phyloP scores from a whole-genome alignment of 2,797 vertebrate genomes.

The Adelosebastes latens region DNA sequence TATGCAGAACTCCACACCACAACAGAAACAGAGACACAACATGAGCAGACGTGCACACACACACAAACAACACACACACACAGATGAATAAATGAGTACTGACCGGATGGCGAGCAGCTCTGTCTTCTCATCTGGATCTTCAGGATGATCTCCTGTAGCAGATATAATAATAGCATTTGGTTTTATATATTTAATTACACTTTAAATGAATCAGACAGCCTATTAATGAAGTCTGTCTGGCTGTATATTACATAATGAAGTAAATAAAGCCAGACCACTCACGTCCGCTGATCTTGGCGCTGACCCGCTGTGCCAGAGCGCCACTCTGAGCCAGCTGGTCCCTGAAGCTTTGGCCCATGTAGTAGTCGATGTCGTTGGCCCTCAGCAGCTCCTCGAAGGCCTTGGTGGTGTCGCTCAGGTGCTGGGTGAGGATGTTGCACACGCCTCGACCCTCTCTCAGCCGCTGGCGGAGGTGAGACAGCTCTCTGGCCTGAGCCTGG shows the following conservation, averaged over 20 bases:
- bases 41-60: not conserved
- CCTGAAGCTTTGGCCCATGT: constrained; percentile 92
- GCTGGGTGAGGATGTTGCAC: constrained; percentile 87
- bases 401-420: constrained; percentile 86
- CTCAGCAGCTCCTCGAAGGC: constrained; percentile 93
- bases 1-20: not conserved
- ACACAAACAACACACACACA: not conserved
- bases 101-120: constrained; percentile 91
- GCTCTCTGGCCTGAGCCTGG: constrained; percentile 93
- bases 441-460: constrained; percentile 86
- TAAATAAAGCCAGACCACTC: constrained; percentile 59
- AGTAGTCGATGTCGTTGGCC: constrained; percentile 92
- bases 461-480: constrained; percentile 90
- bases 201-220: not conserved
- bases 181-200: not conserved
- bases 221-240: not conserved
- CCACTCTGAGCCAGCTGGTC: constrained; percentile 89
- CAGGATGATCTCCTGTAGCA: constrained; percentile 84
- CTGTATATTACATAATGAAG: too few species aligned
- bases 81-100: constrained; percentile 33
- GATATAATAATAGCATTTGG: not conserved
- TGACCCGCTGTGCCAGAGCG: constrained; percentile 83
- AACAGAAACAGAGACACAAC: not conserved
- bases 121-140: constrained; percentile 85
- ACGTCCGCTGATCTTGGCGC: constrained; percentile 86